Evolutionary conservation across 64 coral and sea anemone genomes (phyloP), one percentile per base, ranked within the genome.

Genomic region (Cladopsammia gracilis): DNA sequence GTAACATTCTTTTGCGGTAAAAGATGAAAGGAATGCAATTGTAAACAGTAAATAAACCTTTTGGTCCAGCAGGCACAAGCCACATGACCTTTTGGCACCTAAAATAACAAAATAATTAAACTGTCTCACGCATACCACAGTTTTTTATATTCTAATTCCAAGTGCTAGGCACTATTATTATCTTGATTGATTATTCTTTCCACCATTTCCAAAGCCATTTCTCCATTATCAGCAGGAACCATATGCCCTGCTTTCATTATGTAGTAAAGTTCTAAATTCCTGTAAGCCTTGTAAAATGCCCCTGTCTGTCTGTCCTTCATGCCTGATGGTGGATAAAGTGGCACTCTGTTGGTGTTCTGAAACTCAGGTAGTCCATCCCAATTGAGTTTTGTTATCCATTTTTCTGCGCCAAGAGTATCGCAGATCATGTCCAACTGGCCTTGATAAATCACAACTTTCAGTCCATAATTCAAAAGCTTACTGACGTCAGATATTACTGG

Each of bases 371-470:
- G 71, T 23, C 68, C 90, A 51, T 92, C 76, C 96, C 96, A 98
- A 64, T 93, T 78, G 8, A 98, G 78, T 68, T 96, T 98, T n/a
- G 71, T 62, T 1, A 98, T 88, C 96, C 96, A 98, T 0, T 64
- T 26, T 42, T 98, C 94, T 20, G 94, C 96, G 7, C 96, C 96
- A 3, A 78, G 73, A 7, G 96, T 98, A 64, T 87, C 87, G 7
- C 96, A 98, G 25, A 98, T 98, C 86, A 98, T 96, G 68, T 98
- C 96, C 3, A 98, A 88, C 26, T 98, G 96, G 19, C 96, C 96
- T 70, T 98, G 93, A 54, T 98, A 98, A 60, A 98, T 87, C 9
- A 96, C 93, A n/a, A 98, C 96, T 75, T 81, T 93, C 4, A 96
- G 4, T 4, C 91, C 89, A 54, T 68, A 89, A 10, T 93, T 90